Conservation (phyloP, 2,113 vertebrate species). For the Gallinago jamesoni region DNA sequence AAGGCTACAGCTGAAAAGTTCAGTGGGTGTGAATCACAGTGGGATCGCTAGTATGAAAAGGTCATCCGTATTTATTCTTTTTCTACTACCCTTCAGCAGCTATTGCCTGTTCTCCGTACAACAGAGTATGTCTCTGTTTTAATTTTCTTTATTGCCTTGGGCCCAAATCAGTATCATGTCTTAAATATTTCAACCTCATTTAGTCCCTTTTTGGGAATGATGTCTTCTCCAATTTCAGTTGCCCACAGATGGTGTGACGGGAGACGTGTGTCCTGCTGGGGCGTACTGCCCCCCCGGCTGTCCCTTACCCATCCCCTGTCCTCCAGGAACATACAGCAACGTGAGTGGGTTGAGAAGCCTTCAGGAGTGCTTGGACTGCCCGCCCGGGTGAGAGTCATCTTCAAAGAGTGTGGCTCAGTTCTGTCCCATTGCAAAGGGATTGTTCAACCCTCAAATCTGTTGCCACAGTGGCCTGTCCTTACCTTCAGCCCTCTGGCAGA, state of each 20-base stretch:
- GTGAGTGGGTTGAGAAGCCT: constrained; percentile 71
- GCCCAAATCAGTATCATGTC: not conserved
- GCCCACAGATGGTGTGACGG: constrained; percentile 79
- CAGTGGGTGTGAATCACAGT: not conserved
- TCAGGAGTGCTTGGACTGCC: constrained; percentile 80
- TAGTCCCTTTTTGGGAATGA: not conserved
- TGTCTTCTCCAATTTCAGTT: constrained; percentile 55
- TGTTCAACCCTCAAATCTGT: not conserved
- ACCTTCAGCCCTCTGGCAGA: not conserved
- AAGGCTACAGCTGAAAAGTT: not conserved
- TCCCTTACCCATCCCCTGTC: constrained; percentile 78
- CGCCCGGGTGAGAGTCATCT: constrained; percentile 77
- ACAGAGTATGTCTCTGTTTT: accelerated
- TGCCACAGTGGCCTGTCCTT: not conserved
- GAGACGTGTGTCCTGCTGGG: constrained; percentile 82
- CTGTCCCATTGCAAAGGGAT: not conserved
- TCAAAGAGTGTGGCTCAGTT: not conserved
- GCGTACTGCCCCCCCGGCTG: constrained; percentile 81
- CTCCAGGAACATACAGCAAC: constrained; percentile 85
- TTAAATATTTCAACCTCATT: not conserved
- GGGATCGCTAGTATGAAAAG: not conserved
- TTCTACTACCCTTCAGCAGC: not conserved
- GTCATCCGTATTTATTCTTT: not conserved
- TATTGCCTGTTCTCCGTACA: not conserved
- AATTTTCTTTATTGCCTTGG: not conserved